Evolutionary conservation across 2,797 vertebrate species (phyloP).

Genomic region (Selene dorsalis): DNA sequence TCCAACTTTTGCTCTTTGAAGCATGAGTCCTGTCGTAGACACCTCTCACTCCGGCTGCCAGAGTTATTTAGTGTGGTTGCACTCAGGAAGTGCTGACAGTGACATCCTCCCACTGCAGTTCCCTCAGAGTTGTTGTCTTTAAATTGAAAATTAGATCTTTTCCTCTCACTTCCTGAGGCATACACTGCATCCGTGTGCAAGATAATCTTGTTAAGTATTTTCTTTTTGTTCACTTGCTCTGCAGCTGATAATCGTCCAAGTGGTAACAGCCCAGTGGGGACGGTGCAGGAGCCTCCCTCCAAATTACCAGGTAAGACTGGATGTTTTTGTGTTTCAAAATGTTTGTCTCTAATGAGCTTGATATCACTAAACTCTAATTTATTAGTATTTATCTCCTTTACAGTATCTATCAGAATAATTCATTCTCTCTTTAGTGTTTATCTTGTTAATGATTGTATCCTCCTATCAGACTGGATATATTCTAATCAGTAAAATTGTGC

Average conservation of each 20-base stretch:
- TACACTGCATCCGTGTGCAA: background rate
- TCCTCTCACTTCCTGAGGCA: slow-evolving; percentile 19
- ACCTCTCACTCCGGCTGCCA: slow-evolving; percentile 43
- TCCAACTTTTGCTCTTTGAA: slow-evolving; percentile 59
- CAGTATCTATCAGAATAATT: background rate
- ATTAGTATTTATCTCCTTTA: background rate
- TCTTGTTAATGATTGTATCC: background rate
- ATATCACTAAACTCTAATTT: background rate
- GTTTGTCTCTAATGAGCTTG: background rate
- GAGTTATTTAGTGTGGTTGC: slow-evolving; percentile 40
- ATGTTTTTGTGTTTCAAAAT: background rate
- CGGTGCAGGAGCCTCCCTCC: slow-evolving; percentile 89
- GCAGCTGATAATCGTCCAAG: slow-evolving; percentile 94
- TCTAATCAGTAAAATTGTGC: background rate
- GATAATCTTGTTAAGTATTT: background rate
- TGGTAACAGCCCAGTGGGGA: slow-evolving; percentile 88
- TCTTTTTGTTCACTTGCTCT: slow-evolving; percentile 38
- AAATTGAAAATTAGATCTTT: slow-evolving; percentile 27
- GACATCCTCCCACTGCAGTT: slow-evolving; percentile 31
- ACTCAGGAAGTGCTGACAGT: slow-evolving; percentile 44
- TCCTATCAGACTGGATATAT: background rate
- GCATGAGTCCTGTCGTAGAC: slow-evolving; percentile 41
- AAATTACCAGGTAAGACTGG: slow-evolving; percentile 87
- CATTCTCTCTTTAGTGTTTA: background rate
- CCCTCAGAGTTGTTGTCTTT: slow-evolving; percentile 23